Percentiles rank a stretch among this genome's conserved stretches.
Conservation (phyloP, 2,888 invertebrate species). For the Andrena haemorrhoa region DNA sequence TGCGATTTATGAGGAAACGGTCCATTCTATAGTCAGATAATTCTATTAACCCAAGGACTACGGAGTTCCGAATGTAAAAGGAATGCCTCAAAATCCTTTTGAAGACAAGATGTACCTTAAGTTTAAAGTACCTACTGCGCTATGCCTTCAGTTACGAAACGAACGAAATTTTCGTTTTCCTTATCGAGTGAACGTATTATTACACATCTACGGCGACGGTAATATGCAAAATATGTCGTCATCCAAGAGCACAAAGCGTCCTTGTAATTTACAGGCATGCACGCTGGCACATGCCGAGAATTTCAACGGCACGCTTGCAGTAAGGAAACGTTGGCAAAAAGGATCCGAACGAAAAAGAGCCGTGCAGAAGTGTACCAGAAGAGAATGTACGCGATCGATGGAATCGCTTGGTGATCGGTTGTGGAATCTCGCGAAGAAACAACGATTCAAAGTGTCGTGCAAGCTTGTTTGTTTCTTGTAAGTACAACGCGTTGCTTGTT, state of each 20-base stretch:
- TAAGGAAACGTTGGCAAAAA: not conserved
- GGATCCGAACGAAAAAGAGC: not conserved
- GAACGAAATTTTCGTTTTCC: not conserved
- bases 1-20: too few species aligned
- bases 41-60: too few species aligned
- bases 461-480: not conserved
- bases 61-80: too few species aligned
- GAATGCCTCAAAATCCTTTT: not conserved
- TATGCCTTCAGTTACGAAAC: not conserved
- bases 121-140: too few species aligned
- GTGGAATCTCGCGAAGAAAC: constrained; percentile 3
- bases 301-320: constrained; percentile 33
- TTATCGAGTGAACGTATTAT: not conserved
- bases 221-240: constrained; percentile 32
- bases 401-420: not conserved
- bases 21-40: too few species aligned
- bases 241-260: constrained; percentile 42
- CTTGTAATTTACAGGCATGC: constrained; percentile 48
- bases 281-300: constrained; percentile 12
- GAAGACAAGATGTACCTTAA: too few species aligned
- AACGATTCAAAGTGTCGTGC: constrained; percentile 13
- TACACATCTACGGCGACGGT: not conserved
- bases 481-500: not conserved
- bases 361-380: not conserved
- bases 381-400: not conserved